Conservation (phyloP, 2,113 vertebrate species). For the Pteronura brasiliensis region DNA sequence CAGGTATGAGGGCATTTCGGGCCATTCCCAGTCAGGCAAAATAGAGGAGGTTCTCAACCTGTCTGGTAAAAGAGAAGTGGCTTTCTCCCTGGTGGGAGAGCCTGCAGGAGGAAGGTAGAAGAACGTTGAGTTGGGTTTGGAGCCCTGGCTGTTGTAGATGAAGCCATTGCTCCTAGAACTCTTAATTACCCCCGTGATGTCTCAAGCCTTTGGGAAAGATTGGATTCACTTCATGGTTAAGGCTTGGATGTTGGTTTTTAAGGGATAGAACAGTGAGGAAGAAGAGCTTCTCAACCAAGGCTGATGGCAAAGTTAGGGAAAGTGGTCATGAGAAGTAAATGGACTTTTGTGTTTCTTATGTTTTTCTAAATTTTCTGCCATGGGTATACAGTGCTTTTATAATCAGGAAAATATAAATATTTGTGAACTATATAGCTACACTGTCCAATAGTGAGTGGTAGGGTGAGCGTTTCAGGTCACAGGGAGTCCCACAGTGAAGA, state of each 20-base stretch:
- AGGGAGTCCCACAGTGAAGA: not conserved
- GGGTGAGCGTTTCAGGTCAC: not conserved
- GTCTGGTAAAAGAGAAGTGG: not conserved
- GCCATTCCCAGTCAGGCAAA: not conserved
- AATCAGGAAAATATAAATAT: not conserved
- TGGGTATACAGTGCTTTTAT: not conserved
- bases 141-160: not conserved
- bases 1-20: not conserved
- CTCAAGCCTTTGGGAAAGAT: not conserved
- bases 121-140: not conserved
- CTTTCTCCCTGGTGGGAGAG: not conserved
- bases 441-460: not conserved
- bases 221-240: not conserved
- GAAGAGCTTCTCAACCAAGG: not conserved
- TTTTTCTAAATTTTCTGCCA: not conserved
- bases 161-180: fast-evolving
- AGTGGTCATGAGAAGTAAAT: not conserved
- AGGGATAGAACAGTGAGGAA: not conserved
- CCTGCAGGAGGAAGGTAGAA: not conserved
- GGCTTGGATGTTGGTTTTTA: not conserved
- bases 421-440: not conserved
- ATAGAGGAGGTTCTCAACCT: not conserved
- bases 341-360: not conserved
- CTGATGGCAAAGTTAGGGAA: not conserved
- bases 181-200: not conserved